These are phyloP conservation scores for Lates calcarifer DNA, from an alignment of 2,113 vertebrate species.

Conservation along the genomic window DNA sequence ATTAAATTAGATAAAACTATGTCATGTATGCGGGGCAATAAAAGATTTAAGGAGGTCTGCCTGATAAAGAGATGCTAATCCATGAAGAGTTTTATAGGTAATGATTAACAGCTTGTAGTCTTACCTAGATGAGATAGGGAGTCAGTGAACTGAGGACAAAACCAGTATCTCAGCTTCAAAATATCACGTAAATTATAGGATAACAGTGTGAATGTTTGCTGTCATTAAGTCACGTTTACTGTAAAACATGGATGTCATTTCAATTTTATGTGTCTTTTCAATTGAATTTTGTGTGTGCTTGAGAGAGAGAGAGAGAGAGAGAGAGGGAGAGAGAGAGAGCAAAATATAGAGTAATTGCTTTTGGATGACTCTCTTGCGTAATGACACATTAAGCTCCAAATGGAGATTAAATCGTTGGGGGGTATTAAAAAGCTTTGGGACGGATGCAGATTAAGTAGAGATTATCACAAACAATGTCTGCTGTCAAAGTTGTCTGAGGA, in stretches of 20 bases:
- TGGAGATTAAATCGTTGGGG: slow-evolving; percentile 65
- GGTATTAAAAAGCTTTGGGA: slow-evolving; percentile 65
- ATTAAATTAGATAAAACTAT: neutral
- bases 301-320: neutral
- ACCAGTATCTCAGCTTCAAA: neutral
- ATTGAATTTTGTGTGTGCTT: neutral
- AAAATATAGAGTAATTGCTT: slow-evolving; percentile 20
- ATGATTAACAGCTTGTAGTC: neutral
- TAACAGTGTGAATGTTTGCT: neutral
- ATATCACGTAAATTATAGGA: neutral
- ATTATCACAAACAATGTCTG: slow-evolving; percentile 64
- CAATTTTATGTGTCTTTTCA: neutral
- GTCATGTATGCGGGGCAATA: neutral
- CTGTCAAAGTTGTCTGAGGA: slow-evolving; percentile 40
- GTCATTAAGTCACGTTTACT: neutral
- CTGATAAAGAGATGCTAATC: neutral
- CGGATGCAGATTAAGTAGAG: slow-evolving; percentile 65
- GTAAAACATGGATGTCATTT: neutral
- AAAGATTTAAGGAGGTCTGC: neutral
- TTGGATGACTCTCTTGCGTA: slow-evolving; percentile 66
- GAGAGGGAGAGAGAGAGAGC: neutral
- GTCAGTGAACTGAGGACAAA: slow-evolving; percentile 14
- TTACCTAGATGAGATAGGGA: neutral
- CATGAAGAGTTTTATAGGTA: slow-evolving; percentile 17
- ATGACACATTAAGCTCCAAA: slow-evolving; percentile 61